phyloP scores from a whole-genome alignment of 2,113 vertebrate species.

The Python bivittatus region DNA sequence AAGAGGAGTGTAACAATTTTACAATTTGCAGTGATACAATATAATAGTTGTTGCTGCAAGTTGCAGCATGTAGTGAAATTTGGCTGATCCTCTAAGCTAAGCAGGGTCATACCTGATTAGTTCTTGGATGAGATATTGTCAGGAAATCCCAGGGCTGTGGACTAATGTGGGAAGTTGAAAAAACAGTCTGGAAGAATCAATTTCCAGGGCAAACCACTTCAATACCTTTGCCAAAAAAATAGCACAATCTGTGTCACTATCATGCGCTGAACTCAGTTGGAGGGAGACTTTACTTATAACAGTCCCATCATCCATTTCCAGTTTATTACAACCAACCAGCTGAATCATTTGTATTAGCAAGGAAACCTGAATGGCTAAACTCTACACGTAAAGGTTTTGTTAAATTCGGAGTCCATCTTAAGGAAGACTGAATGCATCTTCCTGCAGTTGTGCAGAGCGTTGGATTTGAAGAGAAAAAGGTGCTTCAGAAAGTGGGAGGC shows the following conservation, averaged over 20 bases:
- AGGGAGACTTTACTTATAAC: neutral
- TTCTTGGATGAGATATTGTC: neutral
- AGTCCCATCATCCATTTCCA: neutral
- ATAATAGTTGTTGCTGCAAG: too few relatives aligned
- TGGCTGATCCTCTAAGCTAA: neutral
- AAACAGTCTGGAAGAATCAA: neutral
- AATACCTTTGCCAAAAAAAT: neutral
- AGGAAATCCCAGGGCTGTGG: neutral
- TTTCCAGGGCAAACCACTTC: neutral
- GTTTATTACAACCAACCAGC: neutral
- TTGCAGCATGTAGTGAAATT: neutral
- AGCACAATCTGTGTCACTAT: neutral
- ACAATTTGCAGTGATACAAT: neutral
- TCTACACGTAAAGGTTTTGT: neutral
- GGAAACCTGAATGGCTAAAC: neutral
- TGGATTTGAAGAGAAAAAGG: neutral
- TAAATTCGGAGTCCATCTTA: neutral
- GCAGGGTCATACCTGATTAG: neutral
- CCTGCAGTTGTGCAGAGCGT: neutral
- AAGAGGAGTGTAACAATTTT: neutral
- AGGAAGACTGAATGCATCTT: neutral
- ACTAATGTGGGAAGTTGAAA: neutral
- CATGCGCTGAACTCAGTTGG: neutral
- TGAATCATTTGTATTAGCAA: neutral
- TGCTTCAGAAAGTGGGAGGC: neutral